phyloP scores from a whole-genome alignment of 2,888 invertebrate species.

The Schizaphis graminum region DNA sequence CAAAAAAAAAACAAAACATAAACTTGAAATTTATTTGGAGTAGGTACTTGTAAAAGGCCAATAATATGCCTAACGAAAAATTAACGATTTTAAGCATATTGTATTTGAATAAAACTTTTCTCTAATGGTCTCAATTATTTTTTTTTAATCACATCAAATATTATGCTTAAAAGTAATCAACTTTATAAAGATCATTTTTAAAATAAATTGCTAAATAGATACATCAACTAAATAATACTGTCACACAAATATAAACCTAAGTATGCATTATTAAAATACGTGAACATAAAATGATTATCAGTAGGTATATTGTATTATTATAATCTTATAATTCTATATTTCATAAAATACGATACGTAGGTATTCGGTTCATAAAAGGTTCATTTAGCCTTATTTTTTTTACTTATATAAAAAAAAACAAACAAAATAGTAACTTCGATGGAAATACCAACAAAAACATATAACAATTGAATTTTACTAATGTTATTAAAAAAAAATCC shows the following conservation, averaged over 20 bases:
- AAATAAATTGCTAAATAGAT: background rate
- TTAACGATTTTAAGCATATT: background rate
- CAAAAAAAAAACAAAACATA: background rate
- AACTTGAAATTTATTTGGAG: background rate
- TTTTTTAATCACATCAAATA: slow-evolving; percentile 6
- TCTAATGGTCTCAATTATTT: background rate
- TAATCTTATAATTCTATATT: background rate
- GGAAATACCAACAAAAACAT: background rate
- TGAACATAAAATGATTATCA: background rate
- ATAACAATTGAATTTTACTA: background rate
- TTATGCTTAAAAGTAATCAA: background rate
- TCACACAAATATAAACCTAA: background rate
- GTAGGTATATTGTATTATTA: background rate
- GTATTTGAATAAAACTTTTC: background rate
- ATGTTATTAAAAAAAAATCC: background rate
- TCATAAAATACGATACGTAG: background rate
- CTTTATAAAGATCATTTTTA: background rate
- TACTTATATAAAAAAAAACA: too few relatives aligned
- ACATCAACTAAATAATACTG: background rate
- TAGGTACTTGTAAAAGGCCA: background rate
- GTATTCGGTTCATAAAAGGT: background rate
- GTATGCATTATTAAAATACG: background rate
- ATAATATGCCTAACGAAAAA: background rate
- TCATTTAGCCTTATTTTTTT: background rate
- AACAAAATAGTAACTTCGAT: background rate